Evolutionary conservation across 2,113 vertebrate species (phyloP).

Genomic region (Poicephalus meyeri): DNA sequence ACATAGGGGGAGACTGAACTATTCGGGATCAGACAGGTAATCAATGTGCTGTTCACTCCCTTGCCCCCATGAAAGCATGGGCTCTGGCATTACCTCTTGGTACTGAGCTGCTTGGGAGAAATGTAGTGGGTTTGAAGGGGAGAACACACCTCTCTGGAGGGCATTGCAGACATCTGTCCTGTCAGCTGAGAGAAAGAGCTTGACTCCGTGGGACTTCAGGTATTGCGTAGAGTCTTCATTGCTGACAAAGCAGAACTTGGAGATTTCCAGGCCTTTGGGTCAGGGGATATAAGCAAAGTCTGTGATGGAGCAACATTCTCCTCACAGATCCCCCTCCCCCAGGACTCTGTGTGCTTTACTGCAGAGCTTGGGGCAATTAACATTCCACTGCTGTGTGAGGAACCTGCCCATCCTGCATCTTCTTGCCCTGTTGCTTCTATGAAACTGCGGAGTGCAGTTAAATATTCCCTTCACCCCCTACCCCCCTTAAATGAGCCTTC

Average conservation of each 20-base stretch:
- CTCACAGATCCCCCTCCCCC: background rate
- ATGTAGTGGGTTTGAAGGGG: background rate
- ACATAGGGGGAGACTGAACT: background rate
- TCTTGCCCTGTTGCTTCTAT: background rate
- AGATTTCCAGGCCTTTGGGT: constrained; percentile 77
- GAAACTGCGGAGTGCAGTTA: background rate
- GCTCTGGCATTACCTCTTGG: background rate
- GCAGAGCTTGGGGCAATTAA: background rate
- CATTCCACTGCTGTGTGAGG: background rate
- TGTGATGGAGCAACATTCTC: background rate
- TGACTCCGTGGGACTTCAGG: constrained; percentile 73
- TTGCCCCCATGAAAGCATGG: background rate
- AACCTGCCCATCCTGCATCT: background rate
- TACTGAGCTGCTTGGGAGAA: background rate
- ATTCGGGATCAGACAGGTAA: background rate
- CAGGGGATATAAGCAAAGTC: background rate
- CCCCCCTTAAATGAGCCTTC: background rate
- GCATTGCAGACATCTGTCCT: constrained; percentile 68
- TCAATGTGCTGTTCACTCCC: background rate
- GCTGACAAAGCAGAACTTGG: constrained; percentile 80
- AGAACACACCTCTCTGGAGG: constrained; percentile 58
- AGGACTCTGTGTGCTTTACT: background rate
- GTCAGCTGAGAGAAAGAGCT: constrained; percentile 81
- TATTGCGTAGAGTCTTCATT: constrained; percentile 73
- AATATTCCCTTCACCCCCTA: background rate